These are phyloP conservation scores for Drosophila buzzatii DNA, from an alignment of 2,888 invertebrate genomes.

Conservation along the genomic window DNA sequence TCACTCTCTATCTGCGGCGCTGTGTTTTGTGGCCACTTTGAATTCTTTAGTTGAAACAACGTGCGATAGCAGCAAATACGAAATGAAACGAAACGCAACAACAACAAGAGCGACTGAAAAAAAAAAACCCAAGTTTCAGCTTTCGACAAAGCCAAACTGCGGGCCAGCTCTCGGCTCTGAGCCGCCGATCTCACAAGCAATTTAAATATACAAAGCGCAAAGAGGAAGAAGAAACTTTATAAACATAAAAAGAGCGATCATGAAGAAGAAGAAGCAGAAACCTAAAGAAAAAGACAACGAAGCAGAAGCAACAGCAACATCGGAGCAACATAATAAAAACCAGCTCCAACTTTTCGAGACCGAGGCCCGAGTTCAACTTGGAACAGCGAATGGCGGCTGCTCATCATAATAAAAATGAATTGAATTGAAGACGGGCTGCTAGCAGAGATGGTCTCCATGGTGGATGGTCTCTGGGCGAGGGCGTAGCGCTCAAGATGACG, in stretches of 20 bases:
- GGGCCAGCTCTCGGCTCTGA: conserved; percentile 43
- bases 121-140: conserved; percentile 73
- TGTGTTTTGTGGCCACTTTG: conserved; percentile 65
- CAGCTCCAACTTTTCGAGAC: conserved; percentile 57
- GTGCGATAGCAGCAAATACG: conserved; percentile 64
- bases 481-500: conserved; percentile 65
- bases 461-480: conserved; percentile 42
- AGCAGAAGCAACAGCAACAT: conserved; percentile 31
- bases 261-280: conserved; percentile 13
- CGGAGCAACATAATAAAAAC: conserved; percentile 62
- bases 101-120: conserved; percentile 42
- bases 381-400: conserved; percentile 51
- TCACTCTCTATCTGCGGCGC: conserved; percentile 1
- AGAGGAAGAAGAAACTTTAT: conserved; percentile 77
- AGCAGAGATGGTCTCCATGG: conserved; percentile 29
- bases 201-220: conserved; percentile 74
- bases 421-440: conserved; percentile 66
- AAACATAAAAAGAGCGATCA: conserved; percentile 65
- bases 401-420: conserved; percentile 80
- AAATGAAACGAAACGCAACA: conserved; percentile 39
- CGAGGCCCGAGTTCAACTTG: conserved; percentile 58
- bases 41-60: conserved; percentile 72
- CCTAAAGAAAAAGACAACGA: conserved; percentile 10
- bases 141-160: conserved; percentile 66
- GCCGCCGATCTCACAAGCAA: conserved; percentile 72